Evolutionary conservation across 2,797 vertebrate genomes (phyloP).

Genomic region (Microctenopoma lineatum): DNA sequence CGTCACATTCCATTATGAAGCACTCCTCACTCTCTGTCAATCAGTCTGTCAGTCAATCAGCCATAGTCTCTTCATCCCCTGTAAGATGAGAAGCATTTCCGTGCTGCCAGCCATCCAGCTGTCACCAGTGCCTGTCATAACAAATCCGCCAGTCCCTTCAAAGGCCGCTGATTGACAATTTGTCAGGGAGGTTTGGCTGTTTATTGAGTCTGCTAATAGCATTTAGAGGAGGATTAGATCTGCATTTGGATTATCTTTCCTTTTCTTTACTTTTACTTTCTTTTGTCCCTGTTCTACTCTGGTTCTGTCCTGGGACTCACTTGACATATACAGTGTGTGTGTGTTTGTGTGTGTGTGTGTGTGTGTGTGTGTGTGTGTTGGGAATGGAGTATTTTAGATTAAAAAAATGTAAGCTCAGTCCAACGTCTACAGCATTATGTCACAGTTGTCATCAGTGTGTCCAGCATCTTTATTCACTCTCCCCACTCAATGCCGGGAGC

Average conservation of each 20-base stretch:
- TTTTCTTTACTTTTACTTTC: slow-evolving; percentile 22
- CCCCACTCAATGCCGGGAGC: slow-evolving; percentile 33
- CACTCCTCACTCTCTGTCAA: slow-evolving; percentile 34
- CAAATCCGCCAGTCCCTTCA: slow-evolving; percentile 50
- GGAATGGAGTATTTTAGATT: neutral
- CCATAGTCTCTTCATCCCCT: slow-evolving; percentile 38
- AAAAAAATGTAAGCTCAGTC: neutral
- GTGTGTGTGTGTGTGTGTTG: slow-evolving; percentile 9
- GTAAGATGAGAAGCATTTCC: slow-evolving; percentile 65
- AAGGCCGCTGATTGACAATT: slow-evolving; percentile 65
- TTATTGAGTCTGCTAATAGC: slow-evolving; percentile 46
- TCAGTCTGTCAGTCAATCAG: slow-evolving; percentile 55
- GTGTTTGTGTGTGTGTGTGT: neutral
- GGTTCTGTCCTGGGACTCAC: neutral
- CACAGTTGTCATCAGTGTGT: slow-evolving; percentile 31
- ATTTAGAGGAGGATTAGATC: slow-evolving; percentile 40
- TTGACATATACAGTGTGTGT: neutral
- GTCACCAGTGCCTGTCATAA: slow-evolving; percentile 69
- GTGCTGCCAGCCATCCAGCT: slow-evolving; percentile 62
- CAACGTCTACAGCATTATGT: neutral
- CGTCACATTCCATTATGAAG: slow-evolving; percentile 46
- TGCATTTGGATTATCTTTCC: slow-evolving; percentile 15
- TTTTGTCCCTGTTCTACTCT: neutral
- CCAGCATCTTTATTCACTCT: slow-evolving; percentile 35
- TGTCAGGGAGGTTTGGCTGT: slow-evolving; percentile 43